Percentiles rank a stretch among this genome's conserved stretches.
These are phyloP conservation scores for Platanista minor DNA, from an alignment of 2,113 vertebrate species.

Conservation along the genomic window DNA sequence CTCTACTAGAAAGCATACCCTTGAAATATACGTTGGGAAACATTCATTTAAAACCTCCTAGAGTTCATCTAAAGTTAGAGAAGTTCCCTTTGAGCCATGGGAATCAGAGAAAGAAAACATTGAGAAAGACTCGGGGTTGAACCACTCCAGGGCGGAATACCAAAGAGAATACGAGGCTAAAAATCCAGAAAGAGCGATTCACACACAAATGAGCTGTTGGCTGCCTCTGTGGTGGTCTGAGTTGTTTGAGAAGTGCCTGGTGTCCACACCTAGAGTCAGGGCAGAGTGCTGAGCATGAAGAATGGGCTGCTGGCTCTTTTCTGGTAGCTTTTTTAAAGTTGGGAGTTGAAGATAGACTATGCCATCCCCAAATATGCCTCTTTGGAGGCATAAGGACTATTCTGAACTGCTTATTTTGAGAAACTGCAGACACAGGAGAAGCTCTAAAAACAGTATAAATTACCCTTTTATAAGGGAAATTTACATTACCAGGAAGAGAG, in stretches of 20 bases:
- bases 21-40: neutral
- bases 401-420: neutral
- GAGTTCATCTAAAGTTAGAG: neutral
- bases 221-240: neutral
- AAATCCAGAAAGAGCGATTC: neutral
- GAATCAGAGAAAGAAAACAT: neutral
- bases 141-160: neutral
- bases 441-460: neutral
- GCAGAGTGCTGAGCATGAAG: neutral
- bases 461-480: neutral
- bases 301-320: neutral
- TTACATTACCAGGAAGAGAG: neutral
- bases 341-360: neutral
- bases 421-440: neutral
- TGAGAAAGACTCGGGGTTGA: neutral
- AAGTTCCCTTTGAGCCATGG: neutral
- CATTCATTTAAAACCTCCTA: neutral
- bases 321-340: neutral
- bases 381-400: neutral
- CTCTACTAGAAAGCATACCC: neutral
- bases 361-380: neutral
- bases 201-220: neutral
- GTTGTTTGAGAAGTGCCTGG: neutral
- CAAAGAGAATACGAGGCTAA: neutral
- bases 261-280: neutral